A percentile compares a stretch with the other conserved stretches of the same genome.
phyloP scores from a whole-genome alignment of 2,888 invertebrate genomes.

The Antheraea yamamai region DNA sequence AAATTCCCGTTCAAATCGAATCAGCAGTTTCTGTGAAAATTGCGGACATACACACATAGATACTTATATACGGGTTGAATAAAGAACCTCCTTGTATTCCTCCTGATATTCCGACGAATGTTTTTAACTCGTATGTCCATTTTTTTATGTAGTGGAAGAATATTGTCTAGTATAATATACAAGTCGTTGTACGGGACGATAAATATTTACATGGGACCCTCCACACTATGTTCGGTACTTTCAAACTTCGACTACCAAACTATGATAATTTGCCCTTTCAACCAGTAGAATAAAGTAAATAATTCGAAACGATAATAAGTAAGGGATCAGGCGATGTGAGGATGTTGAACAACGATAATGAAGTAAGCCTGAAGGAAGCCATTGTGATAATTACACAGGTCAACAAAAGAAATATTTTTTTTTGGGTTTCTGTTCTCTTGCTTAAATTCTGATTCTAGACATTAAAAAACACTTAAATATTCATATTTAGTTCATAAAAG shows the following conservation, averaged over 20 bases:
- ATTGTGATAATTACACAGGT: background rate
- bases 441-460: too few relatives aligned
- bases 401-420: too few relatives aligned
- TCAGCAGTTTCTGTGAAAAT: too few relatives aligned
- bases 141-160: background rate
- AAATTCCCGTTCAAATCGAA: too few relatives aligned
- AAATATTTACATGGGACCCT: background rate
- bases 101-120: too few relatives aligned
- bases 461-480: too few relatives aligned
- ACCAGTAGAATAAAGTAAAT: background rate
- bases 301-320: background rate
- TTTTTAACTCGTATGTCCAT: too few relatives aligned
- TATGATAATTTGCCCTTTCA: constrained; percentile 3
- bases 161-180: background rate
- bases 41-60: too few relatives aligned
- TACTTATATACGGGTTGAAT: too few relatives aligned
- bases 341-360: background rate
- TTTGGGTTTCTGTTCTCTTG: too few relatives aligned
- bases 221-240: background rate
- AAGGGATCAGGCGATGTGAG: background rate
- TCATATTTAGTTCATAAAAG: too few relatives aligned
- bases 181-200: background rate
- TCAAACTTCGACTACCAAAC: background rate
- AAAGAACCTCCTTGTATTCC: too few relatives aligned
- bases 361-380: background rate